phyloP scores from a whole-genome alignment of 2,113 vertebrate genomes.

The Mustela nigripes region DNA sequence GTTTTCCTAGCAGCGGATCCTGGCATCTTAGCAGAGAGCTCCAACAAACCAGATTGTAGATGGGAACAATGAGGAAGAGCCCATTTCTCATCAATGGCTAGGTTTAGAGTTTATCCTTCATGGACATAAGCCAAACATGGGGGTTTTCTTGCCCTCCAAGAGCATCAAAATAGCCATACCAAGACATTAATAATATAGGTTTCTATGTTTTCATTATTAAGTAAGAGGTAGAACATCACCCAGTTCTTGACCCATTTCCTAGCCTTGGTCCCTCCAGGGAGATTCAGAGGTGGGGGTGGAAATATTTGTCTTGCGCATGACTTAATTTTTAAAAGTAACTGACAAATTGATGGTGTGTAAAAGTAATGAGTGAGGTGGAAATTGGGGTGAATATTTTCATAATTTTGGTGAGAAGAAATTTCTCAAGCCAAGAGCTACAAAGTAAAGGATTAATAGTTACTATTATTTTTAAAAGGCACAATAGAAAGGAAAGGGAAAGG shows the following conservation, averaged over 20 bases:
- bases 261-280: neutral
- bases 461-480: neutral
- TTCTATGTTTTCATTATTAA: conserved; percentile 30
- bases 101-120: neutral
- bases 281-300: neutral
- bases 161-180: neutral
- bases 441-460: neutral
- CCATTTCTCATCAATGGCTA: neutral
- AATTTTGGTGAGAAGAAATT: conserved; percentile 13
- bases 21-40: neutral
- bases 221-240: neutral
- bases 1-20: neutral
- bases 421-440: neutral
- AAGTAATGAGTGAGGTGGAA: neutral
- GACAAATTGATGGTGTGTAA: neutral
- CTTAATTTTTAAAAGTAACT: neutral
- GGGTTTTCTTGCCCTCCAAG: neutral
- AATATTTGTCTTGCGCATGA: neutral
- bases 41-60: neutral
- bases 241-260: conserved; percentile 38
- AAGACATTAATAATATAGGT: neutral
- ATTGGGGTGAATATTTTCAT: neutral
- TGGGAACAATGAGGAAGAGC: neutral
- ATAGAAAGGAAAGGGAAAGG: neutral
- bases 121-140: neutral